A percentile compares a stretch with the other conserved stretches of the same genome.
Evolutionary conservation across 2,797 vertebrate species (phyloP).

Genomic region (Vireo griseus): DNA sequence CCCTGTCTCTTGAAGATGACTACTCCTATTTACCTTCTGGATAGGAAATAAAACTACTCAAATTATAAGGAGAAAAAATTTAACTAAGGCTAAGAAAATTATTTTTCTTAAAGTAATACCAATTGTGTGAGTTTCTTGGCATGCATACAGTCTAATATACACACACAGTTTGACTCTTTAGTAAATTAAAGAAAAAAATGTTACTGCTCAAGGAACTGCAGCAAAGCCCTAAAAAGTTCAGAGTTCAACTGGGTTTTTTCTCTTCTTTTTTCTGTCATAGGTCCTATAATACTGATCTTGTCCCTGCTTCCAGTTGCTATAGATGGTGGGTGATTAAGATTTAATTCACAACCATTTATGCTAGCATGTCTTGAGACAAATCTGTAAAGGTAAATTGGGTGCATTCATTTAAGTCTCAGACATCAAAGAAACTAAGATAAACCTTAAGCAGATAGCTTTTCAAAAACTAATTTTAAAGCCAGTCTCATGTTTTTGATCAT

Average conservation of each 20-base stretch:
- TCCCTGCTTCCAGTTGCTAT: not conserved
- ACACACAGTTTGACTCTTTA: not conserved
- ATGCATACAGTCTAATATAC: not conserved
- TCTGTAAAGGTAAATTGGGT: not conserved
- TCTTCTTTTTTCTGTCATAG: not conserved
- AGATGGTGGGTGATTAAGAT: not conserved
- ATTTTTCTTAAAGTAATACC: not conserved
- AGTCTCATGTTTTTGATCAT: slow-evolving; percentile 1
- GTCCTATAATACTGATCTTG: not conserved
- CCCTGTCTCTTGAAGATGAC: not conserved
- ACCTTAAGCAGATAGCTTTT: not conserved
- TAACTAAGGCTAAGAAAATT: not conserved
- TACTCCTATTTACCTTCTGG: not conserved
- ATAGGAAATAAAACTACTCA: not conserved
- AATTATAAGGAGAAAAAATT: not conserved
- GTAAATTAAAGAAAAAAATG: not conserved
- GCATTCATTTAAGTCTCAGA: not conserved
- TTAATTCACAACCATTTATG: not conserved
- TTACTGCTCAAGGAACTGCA: not conserved
- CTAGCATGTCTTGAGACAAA: not conserved
- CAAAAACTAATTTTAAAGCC: slow-evolving; percentile 24
- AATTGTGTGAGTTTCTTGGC: not conserved
- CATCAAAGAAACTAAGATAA: slow-evolving; percentile 18
- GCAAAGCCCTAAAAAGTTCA: not conserved
- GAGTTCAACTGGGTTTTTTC: not conserved